These are phyloP conservation scores for Gymnocephalus cernua DNA, from an alignment of 2,113 vertebrate species.

Conservation along the genomic window DNA sequence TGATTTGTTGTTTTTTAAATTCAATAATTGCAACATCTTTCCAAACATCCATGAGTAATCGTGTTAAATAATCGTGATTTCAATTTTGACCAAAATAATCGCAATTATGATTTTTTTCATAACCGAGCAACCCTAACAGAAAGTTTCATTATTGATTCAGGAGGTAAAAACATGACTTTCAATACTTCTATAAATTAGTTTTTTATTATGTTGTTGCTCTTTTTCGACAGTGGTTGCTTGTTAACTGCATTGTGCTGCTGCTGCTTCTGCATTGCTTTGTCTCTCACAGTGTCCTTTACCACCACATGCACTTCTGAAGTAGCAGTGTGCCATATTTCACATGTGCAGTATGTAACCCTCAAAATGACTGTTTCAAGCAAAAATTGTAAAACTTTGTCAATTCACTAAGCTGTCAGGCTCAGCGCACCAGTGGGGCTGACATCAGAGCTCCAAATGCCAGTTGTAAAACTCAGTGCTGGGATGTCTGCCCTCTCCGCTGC, in stretches of 20 bases:
- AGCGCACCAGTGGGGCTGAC: constrained; percentile 29
- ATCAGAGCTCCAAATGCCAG: constrained; percentile 27
- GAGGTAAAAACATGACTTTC: background rate
- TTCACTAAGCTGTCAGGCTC: constrained; percentile 47
- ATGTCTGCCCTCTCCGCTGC: constrained; percentile 33
- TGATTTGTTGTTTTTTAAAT: too few relatives aligned
- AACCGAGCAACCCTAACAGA: too few relatives aligned
- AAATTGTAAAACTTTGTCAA: constrained; percentile 55
- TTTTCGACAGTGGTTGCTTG: background rate
- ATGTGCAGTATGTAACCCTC: constrained; percentile 56
- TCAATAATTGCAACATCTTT: too few relatives aligned
- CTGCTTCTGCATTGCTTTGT: background rate
- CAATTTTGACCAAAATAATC: too few relatives aligned
- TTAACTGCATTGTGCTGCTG: background rate
- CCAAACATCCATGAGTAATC: too few relatives aligned
- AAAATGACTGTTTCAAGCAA: constrained; percentile 50
- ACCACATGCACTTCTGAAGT: constrained; percentile 26
- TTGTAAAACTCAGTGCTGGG: constrained; percentile 23
- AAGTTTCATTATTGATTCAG: background rate
- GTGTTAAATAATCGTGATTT: too few relatives aligned
- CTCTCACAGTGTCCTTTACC: constrained; percentile 37
- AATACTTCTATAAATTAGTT: background rate
- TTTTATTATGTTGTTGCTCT: background rate
- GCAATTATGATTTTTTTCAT: too few relatives aligned
- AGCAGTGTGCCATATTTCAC: constrained; percentile 48